A percentile compares a stretch with the other conserved stretches of the same genome.
phyloP scores from a whole-genome alignment of 2,888 invertebrate genomes.

The Trachelus tabidus region DNA sequence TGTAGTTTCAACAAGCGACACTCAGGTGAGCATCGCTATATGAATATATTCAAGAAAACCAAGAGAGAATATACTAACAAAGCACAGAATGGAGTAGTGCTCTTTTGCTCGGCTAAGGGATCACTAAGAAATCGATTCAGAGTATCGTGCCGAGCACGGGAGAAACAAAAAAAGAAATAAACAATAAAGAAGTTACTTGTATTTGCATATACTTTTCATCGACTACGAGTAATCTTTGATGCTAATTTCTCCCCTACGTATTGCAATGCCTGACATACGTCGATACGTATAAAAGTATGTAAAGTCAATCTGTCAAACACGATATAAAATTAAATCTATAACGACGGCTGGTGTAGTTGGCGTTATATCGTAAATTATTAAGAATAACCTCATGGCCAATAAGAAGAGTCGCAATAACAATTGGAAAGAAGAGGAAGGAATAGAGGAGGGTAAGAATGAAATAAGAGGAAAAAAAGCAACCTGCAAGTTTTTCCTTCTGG shows the following conservation, averaged over 20 bases:
- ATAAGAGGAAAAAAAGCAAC: background rate
- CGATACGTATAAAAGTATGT: background rate
- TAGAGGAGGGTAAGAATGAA: slow-evolving; percentile 7
- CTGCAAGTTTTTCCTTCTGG: slow-evolving; percentile 17
- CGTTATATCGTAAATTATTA: background rate
- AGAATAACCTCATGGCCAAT: background rate
- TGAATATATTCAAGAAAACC: background rate
- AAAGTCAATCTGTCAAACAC: background rate
- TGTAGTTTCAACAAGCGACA: background rate
- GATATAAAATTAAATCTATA: background rate
- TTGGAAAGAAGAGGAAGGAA: background rate
- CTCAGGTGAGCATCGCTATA: background rate
- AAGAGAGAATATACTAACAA: background rate
- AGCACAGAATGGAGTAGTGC: background rate
- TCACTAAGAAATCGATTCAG: background rate
- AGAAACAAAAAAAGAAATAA: background rate
- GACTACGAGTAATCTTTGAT: background rate
- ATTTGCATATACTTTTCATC: background rate
- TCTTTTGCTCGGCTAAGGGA: background rate
- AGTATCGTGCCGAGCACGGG: background rate
- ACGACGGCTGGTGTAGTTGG: background rate
- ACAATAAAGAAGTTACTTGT: background rate
- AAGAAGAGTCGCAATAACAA: too few relatives aligned
- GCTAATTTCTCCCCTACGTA: background rate
- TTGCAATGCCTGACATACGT: background rate